Conservation (phyloP, 30 jellyfish, hydroid and myxozoan genomes). For the Phacellophora camtschatica region DNA sequence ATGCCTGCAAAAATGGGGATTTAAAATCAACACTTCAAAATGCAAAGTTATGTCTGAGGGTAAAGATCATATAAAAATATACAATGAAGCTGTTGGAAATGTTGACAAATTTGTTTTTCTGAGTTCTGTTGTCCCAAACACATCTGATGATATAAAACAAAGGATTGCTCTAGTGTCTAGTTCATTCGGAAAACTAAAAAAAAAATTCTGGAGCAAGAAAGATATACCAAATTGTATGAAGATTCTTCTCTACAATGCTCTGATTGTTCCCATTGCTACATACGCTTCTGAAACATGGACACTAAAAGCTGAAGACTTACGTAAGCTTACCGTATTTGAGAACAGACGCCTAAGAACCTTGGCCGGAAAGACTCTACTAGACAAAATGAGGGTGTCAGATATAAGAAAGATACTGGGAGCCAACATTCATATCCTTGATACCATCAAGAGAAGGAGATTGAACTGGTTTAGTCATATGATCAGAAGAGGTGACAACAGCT, state of each 20-base stretch:
- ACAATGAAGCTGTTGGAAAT: conserved; percentile 34
- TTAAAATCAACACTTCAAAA: conserved; percentile 37
- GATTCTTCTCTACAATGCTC: conserved; percentile 29
- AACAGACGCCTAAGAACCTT: conserved; percentile 1
- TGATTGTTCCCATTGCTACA: conserved; percentile 37
- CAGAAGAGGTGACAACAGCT: background rate
- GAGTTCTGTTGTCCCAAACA: conserved; percentile 13
- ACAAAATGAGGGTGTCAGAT: background rate
- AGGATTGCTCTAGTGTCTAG: conserved; percentile 25
- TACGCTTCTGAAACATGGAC: conserved; percentile 52
- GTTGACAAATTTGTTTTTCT: conserved; percentile 46
- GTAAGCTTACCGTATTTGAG: background rate
- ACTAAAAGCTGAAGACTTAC: conserved; percentile 42
- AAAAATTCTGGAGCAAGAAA: conserved; percentile 1
- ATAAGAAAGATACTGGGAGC: background rate
- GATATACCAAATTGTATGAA: background rate
- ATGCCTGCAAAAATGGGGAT: conserved; percentile 54
- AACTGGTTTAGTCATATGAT: conserved; percentile 22
- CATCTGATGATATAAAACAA: background rate
- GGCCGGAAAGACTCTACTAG: background rate
- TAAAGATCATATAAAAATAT: background rate
- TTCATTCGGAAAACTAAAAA: conserved; percentile 40
- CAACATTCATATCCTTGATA: background rate
- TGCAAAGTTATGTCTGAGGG: conserved; percentile 48
- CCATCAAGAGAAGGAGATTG: background rate